Evolutionary conservation across 2,797 vertebrate species (phyloP), one percentile per base, ranked within the genome.

Genomic region (Myoxocephalus aenaeus): DNA sequence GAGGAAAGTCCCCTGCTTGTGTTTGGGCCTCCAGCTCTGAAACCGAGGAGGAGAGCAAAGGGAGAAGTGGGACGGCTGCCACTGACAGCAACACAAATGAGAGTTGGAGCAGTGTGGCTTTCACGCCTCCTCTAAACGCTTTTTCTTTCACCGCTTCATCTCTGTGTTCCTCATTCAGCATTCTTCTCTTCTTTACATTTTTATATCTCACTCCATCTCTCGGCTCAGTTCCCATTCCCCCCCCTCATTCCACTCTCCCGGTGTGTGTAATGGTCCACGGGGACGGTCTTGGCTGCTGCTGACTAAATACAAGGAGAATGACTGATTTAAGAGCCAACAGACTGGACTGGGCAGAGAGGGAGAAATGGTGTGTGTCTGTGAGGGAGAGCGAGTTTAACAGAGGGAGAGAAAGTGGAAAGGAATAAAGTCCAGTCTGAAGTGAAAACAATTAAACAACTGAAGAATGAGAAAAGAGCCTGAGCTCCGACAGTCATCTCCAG

Each of bases 1-100:
- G 63, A 87, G 84, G 88, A 89, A 90, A 93, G 91, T 92, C 89
- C 89, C 89, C 86, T 85, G 86, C 86, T 84, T 80, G 38, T 25
- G 65, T 85, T 70, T 1, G 68, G 77, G 79, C 82, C 78, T 51
- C 81, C 83, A 70, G 78, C 65, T 68, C 72, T 80, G 51, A 78
- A 88, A 81, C 20, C 38, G 51, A 80, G 63, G 53, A 70, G 36
- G 18, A 63, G 25, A 63, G 44, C 48, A 61, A 74, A 72, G 38
- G 63, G 36, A 88, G 59, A 68, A 48, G 61, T 51, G 79, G 80
- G 79, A 84, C 51, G 14, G 57, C 36, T 61, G 70, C 80, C 86
- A 83, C 63, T 25, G 64, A 75, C 61, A 32, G 56, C 22, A 81
- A 85, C 58, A 70, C 56, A 77, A 73, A 70, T 62, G 48, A 65